phyloP scores from a whole-genome alignment of 53 echinoderm and acorn worm species.

The Holothuria scabra region DNA sequence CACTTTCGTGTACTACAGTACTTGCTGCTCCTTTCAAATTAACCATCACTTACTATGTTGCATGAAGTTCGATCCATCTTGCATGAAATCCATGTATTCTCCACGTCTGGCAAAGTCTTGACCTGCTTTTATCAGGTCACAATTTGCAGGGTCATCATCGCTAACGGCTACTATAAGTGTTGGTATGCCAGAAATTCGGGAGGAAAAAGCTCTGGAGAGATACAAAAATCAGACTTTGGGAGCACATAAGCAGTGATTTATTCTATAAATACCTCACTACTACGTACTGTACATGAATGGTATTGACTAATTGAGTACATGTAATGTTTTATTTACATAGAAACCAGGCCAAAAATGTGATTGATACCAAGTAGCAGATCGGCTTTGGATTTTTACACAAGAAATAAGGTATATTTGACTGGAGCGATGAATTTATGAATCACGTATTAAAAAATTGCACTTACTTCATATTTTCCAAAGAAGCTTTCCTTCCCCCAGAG shows the following conservation, averaged over 20 bases:
- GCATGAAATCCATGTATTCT: conserved; percentile 1
- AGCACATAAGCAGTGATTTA: no score
- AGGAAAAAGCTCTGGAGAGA: not conserved
- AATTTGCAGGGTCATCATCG: not conserved
- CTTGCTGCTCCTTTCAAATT: no score
- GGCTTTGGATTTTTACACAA: no score
- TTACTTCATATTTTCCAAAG: conserved; percentile 66
- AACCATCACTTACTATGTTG: not conserved
- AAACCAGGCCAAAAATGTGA: no score
- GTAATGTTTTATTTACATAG: no score
- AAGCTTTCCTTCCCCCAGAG: conserved; percentile 81
- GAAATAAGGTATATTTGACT: no score
- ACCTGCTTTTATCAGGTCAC: not conserved
- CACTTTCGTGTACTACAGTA: no score
- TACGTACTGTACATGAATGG: no score
- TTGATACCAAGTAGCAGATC: no score
- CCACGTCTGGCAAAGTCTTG: not conserved
- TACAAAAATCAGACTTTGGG: not conserved
- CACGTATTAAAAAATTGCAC: not conserved
- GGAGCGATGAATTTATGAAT: no score
- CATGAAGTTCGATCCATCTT: conserved; percentile 20
- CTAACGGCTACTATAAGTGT: conserved; percentile 8
- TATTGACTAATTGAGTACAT: no score
- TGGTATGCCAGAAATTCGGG: conserved; percentile 8
- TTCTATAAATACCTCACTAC: no score